Conservation (phyloP, 2,113 vertebrate species). For the Psittacara wagleri region DNA sequence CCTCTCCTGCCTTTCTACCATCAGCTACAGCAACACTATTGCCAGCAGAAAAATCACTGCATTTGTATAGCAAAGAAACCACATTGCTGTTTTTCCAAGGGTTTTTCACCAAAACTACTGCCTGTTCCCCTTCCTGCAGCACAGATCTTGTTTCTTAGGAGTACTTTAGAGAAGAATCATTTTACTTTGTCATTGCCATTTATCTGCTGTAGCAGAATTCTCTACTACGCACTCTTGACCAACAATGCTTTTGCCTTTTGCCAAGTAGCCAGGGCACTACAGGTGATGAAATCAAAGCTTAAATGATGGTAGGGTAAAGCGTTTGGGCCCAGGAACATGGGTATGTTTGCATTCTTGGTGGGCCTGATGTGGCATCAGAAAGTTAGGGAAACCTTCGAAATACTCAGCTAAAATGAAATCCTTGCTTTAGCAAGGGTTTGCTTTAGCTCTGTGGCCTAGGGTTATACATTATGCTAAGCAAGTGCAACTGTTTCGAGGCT, state of each 20-base stretch:
- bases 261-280: background rate
- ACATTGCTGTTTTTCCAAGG: background rate
- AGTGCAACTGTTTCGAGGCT: conserved; percentile 56
- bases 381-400: conserved; percentile 47
- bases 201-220: conserved; percentile 22
- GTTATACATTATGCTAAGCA: conserved; percentile 69
- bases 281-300: conserved; percentile 51
- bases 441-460: conserved; percentile 58
- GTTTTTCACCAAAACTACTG: conserved; percentile 4
- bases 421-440: conserved; percentile 67
- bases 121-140: background rate
- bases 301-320: conserved; percentile 35
- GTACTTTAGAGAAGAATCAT: conserved; percentile 13
- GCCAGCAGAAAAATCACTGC: background rate
- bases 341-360: background rate
- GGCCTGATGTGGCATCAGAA: background rate
- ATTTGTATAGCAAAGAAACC: background rate
- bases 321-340: background rate
- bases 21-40: background rate
- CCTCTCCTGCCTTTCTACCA: background rate
- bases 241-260: conserved; percentile 3
- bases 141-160: background rate
- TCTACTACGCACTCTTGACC: background rate
- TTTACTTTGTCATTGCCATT: conserved; percentile 33
- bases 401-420: conserved; percentile 55